Percentiles rank a stretch among this genome's conserved stretches.
These are phyloP conservation scores for Dioctria rufipes DNA, from an alignment of 2,888 invertebrate genomes.

Conservation along the genomic window DNA sequence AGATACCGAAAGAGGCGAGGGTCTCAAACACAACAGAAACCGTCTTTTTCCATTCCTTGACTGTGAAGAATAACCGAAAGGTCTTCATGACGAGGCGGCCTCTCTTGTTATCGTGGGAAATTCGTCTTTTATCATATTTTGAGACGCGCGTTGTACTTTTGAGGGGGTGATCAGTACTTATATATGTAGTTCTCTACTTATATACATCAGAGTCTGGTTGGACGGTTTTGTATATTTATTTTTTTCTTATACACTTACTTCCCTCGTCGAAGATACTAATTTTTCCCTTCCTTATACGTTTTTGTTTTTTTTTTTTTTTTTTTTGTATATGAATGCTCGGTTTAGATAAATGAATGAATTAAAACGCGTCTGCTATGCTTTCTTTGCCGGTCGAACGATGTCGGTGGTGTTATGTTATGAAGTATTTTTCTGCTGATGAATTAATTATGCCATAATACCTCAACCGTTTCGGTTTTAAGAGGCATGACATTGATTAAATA, in stretches of 20 bases:
- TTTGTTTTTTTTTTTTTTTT: too few relatives aligned
- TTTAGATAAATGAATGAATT: neutral
- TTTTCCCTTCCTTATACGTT: too few relatives aligned
- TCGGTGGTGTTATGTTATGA: neutral
- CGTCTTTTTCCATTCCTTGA: conserved; percentile 4
- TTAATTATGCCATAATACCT: conserved; percentile 46
- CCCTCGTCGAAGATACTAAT: too few relatives aligned
- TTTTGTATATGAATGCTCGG: too few relatives aligned
- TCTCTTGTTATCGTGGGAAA: conserved; percentile 26
- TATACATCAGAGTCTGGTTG: too few relatives aligned
- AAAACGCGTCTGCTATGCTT: neutral
- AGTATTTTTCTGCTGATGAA: conserved; percentile 36
- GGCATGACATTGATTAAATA: conserved; percentile 25
- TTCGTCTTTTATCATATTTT: conserved; percentile 25
- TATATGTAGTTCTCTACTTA: neutral
- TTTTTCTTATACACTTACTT: too few relatives aligned
- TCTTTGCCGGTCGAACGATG: neutral
- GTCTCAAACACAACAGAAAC: conserved; percentile 15
- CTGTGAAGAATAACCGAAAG: neutral
- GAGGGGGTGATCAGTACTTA: conserved; percentile 20
- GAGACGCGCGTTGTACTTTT: conserved; percentile 4
- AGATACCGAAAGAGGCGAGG: neutral
- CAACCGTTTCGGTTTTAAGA: conserved; percentile 40
- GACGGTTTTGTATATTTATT: too few relatives aligned
- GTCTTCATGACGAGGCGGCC: neutral